Conservation (phyloP, 1,140 invertebrate genomes). For the Homalodisca vitripennis region DNA sequence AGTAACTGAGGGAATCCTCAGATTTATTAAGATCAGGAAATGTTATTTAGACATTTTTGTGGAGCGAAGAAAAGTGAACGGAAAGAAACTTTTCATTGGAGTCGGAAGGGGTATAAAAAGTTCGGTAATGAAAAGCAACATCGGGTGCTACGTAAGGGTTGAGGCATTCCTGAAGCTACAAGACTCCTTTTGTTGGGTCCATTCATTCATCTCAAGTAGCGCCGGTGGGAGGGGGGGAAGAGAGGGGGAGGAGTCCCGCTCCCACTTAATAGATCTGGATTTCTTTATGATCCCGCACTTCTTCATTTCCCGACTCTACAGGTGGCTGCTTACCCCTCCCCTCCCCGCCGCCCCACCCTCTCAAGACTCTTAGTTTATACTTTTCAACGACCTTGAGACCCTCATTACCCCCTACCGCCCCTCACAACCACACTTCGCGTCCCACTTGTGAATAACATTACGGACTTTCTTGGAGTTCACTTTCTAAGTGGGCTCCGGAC, state of each 20-base stretch:
- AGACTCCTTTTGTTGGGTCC: constrained; percentile 21
- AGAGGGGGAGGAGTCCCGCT: neutral
- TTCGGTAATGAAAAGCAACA: constrained; percentile 17
- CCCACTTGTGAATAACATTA: neutral
- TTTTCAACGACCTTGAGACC: constrained; percentile 23
- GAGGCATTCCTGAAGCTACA: neutral
- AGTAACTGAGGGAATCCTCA: no score
- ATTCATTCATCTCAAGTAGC: constrained; percentile 22
- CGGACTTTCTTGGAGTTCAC: neutral
- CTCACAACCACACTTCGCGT: neutral
- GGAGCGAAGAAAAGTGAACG: no score
- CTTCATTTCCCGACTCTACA: constrained; percentile 24
- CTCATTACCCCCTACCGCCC: constrained; percentile 1
- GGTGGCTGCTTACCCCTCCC: constrained; percentile 2
- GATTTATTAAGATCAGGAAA: no score
- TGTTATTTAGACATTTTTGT: no score
- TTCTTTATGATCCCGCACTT: constrained; percentile 26
- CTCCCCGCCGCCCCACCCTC: neutral
- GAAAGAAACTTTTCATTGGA: no score
- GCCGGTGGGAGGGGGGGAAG: neutral
- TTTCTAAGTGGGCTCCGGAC: neutral
- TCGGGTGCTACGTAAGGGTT: neutral
- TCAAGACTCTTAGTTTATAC: constrained; percentile 23
- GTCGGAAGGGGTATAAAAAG: neutral
- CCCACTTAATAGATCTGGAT: constrained; percentile 30